These are phyloP conservation scores for Apoderus coryli DNA, from an alignment of 2,888 invertebrate genomes.

Conservation along the genomic window DNA sequence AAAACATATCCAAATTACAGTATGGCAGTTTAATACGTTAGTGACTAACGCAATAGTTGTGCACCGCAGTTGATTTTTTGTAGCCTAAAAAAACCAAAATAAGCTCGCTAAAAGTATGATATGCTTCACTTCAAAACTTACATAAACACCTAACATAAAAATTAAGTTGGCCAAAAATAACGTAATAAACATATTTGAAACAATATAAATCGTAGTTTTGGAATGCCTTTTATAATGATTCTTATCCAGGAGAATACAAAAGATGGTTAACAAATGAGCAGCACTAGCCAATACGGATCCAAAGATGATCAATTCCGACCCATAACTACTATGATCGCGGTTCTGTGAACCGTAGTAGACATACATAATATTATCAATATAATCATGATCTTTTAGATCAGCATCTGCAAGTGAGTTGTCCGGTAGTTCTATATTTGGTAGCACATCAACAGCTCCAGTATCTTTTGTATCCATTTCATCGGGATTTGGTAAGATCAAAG, in stretches of 20 bases:
- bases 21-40: constrained; percentile 54
- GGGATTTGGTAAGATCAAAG: constrained; percentile 30
- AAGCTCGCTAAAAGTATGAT: too few relatives aligned
- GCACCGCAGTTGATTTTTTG: constrained; percentile 46
- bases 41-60: constrained; percentile 49
- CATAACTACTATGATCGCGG: constrained; percentile 38
- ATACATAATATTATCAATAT: constrained; percentile 59
- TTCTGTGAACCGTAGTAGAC: constrained; percentile 48
- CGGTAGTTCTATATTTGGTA: constrained; percentile 38
- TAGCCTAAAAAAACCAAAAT: constrained; percentile 48
- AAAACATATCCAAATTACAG: constrained; percentile 55
- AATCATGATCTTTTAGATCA: constrained; percentile 52
- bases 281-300: constrained; percentile 37
- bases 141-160: constrained; percentile 51
- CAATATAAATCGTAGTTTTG: constrained; percentile 37
- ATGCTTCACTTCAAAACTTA: constrained; percentile 31
- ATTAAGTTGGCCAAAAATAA: constrained; percentile 45
- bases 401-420: constrained; percentile 49
- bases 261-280: constrained; percentile 36
- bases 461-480: constrained; percentile 27
- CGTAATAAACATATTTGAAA: constrained; percentile 47
- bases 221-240: constrained; percentile 27
- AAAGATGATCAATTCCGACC: constrained; percentile 35
- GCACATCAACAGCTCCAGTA: constrained; percentile 32
- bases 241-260: constrained; percentile 31